Evolutionary conservation across 64 coral and sea anemone species (phyloP).

Genomic region (Pocillopora verrucosa): DNA sequence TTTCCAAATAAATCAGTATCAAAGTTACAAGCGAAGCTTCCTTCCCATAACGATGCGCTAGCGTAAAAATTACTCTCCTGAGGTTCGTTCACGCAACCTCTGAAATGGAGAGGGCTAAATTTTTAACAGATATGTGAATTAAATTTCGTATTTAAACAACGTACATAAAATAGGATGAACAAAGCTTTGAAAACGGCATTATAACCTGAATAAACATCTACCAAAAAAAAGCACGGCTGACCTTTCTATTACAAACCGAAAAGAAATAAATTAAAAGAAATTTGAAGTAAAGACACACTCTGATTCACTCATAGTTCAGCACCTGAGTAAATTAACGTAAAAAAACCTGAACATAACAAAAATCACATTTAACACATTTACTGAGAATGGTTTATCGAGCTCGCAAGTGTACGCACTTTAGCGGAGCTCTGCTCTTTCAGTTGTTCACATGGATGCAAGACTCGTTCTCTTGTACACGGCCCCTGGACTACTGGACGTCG

Average conservation of each 20-base stretch:
- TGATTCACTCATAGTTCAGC: too few species aligned
- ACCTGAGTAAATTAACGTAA: too few species aligned
- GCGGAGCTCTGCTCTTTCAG: background rate
- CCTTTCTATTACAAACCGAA: background rate
- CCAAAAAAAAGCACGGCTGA: background rate
- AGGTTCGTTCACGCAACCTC: background rate
- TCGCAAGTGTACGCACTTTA: background rate
- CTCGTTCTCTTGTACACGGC: constrained; percentile 37
- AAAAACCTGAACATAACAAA: too few species aligned
- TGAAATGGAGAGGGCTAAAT: constrained; percentile 4
- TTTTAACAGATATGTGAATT: constrained; percentile 11
- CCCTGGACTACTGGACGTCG: constrained; percentile 7
- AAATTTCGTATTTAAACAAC: background rate
- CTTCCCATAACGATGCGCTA: constrained; percentile 20
- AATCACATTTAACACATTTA: too few species aligned
- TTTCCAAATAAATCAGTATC: background rate
- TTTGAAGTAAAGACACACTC: too few species aligned
- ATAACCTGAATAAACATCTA: background rate
- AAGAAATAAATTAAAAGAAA: too few species aligned
- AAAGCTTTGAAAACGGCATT: background rate
- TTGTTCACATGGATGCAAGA: constrained; percentile 30
- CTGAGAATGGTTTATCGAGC: background rate
- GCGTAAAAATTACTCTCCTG: background rate
- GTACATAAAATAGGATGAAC: background rate
- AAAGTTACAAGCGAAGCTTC: constrained; percentile 8